Base-by-base conservation (phyloP, 2,113 vertebrate genomes). In the Platycercus adscitus region DNA sequence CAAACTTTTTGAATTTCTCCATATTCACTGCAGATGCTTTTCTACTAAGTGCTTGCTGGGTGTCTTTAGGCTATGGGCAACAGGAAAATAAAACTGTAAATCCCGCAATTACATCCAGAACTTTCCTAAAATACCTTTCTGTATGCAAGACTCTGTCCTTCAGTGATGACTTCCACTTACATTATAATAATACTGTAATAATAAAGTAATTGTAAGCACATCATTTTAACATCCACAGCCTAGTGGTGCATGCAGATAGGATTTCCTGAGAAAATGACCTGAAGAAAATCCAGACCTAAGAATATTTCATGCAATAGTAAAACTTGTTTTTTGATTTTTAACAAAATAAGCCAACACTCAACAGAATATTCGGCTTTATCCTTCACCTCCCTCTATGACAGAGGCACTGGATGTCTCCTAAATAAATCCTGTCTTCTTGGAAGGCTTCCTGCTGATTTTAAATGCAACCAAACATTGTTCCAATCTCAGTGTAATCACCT, bases 1-100 rank as follows among this genome's bases (percentile, higher is more conserved):
- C 99, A 72, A 99, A 99, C 98, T 99, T 99, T 91, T 99, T 99
- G 93, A 99, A 99, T 96, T 99, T 99, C 70, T 99, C 99, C 99
- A 99, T 99, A 97, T 99, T 99, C 84, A 99, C 99, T 19, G 99
- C 99, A 1, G 99, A 99, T 77, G 99, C 99, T 97, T 99, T 99
- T 91, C 99, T 98, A 88, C 99, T 99, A 84, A 99, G 98, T 21
- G 98, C 99, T 93, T 99, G 99, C 63, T 98, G 99, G 8, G 98
- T 99, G 97, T 99, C 99, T 98, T 99, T 99, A 91, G 99, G 99
- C 99, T 99, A 97, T 43, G 72, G 52, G 4, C 29, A 95, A 90
- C 93, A 71, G 10, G 33, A 88, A 92, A 89, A 92, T 15, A 81
- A 50, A 86, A 33, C 21, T 13, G 3, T 76, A 88, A 43, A 77